phyloP scores from a whole-genome alignment of 2,113 vertebrate species.

The Dipodomys spectabilis region DNA sequence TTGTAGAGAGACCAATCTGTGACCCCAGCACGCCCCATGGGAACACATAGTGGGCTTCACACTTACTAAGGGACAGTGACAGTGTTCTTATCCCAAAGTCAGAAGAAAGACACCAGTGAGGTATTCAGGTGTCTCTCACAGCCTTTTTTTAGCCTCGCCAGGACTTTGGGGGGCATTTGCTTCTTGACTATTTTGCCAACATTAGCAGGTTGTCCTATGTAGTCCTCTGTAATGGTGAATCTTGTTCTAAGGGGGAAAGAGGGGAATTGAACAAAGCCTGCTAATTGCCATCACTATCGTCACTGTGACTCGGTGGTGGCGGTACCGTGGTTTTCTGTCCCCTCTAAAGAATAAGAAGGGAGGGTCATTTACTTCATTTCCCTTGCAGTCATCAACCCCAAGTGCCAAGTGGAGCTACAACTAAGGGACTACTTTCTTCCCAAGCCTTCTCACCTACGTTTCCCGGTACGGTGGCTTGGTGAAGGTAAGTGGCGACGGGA shows the following conservation, averaged over 20 bases:
- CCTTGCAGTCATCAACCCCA: not conserved
- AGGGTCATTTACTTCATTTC: not conserved
- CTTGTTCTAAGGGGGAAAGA: not conserved
- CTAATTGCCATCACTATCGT: not conserved
- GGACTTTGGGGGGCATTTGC: not conserved
- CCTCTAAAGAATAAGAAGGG: not conserved
- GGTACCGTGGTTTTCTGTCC: not conserved
- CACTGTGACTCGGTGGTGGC: no score
- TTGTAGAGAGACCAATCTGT: not conserved
- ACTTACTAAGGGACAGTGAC: not conserved
- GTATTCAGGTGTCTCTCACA: not conserved
- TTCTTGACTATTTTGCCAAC: not conserved
- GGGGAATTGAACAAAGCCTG: not conserved
- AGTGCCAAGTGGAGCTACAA: rapidly evolving
- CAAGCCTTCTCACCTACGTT: not conserved
- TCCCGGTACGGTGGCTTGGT: not conserved
- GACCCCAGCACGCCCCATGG: not conserved
- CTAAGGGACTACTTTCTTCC: not conserved
- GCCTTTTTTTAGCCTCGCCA: not conserved
- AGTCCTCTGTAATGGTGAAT: not conserved
- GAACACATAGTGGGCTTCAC: not conserved
- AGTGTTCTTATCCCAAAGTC: not conserved
- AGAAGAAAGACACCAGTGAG: not conserved
- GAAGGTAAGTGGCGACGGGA: rapidly evolving
- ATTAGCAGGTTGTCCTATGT: not conserved